Conservation (phyloP, 2,888 invertebrate genomes). For the Cepaea hortensis region DNA sequence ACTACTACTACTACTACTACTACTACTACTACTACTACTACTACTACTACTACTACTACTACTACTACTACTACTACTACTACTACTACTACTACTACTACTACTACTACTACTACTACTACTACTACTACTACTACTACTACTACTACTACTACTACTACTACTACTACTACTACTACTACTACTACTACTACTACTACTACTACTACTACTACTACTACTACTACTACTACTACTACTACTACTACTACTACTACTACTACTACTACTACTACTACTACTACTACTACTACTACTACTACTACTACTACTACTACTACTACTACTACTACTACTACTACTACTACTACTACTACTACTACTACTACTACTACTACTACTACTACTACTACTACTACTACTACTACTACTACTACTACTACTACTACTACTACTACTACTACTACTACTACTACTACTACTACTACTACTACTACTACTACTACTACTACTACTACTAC, state of each 20-base stretch:
- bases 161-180: conserved; percentile 36
- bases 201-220: conserved; percentile 32
- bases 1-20: conserved; percentile 16
- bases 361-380: conserved; percentile 20
- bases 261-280: conserved; percentile 29
- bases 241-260: conserved; percentile 15
- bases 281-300: conserved; percentile 33
- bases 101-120: conserved; percentile 1
- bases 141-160: conserved; percentile 23
- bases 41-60: conserved; percentile 36
- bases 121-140: conserved; percentile 18
- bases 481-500: conserved; percentile 20
- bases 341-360: conserved; percentile 3
- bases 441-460: neutral
- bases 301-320: conserved; percentile 35
- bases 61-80: conserved; percentile 34
- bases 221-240: conserved; percentile 1
- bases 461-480: neutral
- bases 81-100: conserved; percentile 33
- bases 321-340: conserved; percentile 26
- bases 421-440: conserved; percentile 35
- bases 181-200: conserved; percentile 32
- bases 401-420: conserved; percentile 34
- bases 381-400: conserved; percentile 30
- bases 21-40: conserved; percentile 18